phyloP scores from a whole-genome alignment of 2,888 invertebrate genomes.

The Deilephila porcellus region DNA sequence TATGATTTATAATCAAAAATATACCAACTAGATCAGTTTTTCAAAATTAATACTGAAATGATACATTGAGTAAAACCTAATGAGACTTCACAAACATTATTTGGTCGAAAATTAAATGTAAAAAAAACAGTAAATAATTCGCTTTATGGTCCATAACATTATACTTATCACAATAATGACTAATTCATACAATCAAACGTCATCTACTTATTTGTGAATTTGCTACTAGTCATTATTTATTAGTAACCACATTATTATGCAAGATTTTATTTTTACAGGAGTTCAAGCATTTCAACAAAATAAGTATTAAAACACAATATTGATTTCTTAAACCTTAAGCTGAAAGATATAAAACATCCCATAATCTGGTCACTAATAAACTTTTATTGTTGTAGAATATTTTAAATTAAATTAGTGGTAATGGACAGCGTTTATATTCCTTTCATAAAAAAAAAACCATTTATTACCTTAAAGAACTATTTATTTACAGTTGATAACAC shows the following conservation, averaged over 20 bases:
- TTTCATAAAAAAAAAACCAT: not conserved
- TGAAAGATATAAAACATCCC: not conserved
- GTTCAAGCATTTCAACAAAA: too few species aligned
- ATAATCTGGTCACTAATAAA: not conserved
- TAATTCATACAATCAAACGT: constrained; percentile 33
- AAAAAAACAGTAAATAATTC: constrained; percentile 42
- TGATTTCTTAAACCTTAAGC: not conserved
- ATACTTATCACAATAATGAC: constrained; percentile 47
- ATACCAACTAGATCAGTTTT: not conserved
- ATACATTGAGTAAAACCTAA: constrained; percentile 29
- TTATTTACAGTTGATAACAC: not conserved
- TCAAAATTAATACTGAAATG: constrained; percentile 14
- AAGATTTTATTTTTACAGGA: not conserved
- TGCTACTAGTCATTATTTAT: not conserved
- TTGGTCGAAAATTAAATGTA: constrained; percentile 35
- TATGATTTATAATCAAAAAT: not conserved
- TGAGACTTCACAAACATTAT: constrained; percentile 32
- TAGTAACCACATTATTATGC: not conserved
- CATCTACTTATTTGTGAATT: constrained; percentile 1
- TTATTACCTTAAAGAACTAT: not conserved
- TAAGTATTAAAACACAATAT: not conserved
- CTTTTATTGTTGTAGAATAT: not conserved
- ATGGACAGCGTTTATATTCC: not conserved
- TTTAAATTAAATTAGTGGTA: not conserved
- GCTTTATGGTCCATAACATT: constrained; percentile 47